Conservation (phyloP, 2,113 vertebrate genomes). For the Psilopsiagon aurifrons region DNA sequence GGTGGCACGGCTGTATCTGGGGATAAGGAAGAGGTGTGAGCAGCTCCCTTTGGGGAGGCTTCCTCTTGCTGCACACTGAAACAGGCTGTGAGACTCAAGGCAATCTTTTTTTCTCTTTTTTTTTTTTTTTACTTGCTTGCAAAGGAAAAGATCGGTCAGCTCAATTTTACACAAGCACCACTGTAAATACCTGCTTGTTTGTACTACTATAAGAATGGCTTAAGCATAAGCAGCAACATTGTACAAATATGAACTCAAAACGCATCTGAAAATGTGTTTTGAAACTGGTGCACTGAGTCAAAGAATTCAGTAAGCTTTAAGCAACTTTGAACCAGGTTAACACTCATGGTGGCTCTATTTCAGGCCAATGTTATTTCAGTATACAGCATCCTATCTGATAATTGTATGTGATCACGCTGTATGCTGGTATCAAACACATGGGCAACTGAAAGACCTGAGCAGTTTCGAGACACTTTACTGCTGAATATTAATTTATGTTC, state of each 20-base stretch:
- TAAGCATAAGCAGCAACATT: slow-evolving; percentile 51
- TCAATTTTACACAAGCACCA: slow-evolving; percentile 50
- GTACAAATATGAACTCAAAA: slow-evolving; percentile 7
- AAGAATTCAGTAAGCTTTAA: slow-evolving; percentile 74
- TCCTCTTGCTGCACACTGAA: slow-evolving; percentile 61
- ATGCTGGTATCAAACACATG: background rate
- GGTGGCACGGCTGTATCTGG: slow-evolving; percentile 46
- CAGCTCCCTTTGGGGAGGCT: background rate
- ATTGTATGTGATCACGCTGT: background rate
- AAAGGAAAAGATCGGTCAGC: slow-evolving; percentile 30
- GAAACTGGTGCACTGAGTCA: slow-evolving; percentile 64
- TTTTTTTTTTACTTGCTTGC: background rate
- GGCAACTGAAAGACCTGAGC: background rate
- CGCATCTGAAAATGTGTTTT: slow-evolving; percentile 16
- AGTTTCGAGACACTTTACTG: slow-evolving; percentile 30
- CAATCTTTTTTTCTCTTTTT: background rate
- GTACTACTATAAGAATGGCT: slow-evolving; percentile 48
- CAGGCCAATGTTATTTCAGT: slow-evolving; percentile 27
- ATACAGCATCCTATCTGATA: background rate
- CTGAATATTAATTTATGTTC: slow-evolving; percentile 22
- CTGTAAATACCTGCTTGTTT: slow-evolving; percentile 79
- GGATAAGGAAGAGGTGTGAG: slow-evolving; percentile 50
- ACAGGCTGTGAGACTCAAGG: slow-evolving; percentile 46
- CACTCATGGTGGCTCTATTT: slow-evolving; percentile 33
- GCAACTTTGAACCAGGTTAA: slow-evolving; percentile 69